These are phyloP conservation scores for Mionectes olivaceus DNA, from an alignment of 2,797 vertebrate species.

Conservation along the genomic window DNA sequence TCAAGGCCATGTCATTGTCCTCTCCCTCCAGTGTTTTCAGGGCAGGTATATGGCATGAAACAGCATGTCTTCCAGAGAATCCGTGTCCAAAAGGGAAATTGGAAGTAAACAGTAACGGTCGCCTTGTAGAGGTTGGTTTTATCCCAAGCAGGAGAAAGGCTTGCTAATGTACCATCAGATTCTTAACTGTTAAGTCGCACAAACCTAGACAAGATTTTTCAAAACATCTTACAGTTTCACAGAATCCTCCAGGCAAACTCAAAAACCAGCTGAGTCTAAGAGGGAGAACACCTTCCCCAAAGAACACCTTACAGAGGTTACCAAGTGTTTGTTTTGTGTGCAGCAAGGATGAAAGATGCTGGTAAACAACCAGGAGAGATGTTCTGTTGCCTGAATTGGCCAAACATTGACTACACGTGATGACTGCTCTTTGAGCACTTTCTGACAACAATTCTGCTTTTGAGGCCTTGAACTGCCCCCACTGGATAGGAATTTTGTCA, in stretches of 20 bases:
- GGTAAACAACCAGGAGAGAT: not conserved
- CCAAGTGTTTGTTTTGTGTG: not conserved
- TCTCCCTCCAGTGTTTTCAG: constrained; percentile 37
- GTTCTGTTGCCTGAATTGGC: not conserved
- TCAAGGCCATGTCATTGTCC: constrained; percentile 54
- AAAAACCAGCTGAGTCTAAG: not conserved
- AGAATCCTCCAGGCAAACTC: not conserved
- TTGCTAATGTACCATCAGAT: not conserved
- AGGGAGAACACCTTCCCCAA: not conserved
- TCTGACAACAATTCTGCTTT: not conserved
- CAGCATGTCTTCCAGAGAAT: constrained; percentile 3
- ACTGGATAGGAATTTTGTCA: not conserved
- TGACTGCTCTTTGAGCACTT: not conserved
- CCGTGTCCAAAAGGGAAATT: not conserved
- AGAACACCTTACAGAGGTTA: not conserved
- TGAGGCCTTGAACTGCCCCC: not conserved
- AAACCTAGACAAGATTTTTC: not conserved
- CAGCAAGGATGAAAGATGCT: not conserved
- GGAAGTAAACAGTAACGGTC: constrained; percentile 2
- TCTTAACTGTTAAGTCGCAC: not conserved
- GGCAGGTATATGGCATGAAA: constrained; percentile 45
- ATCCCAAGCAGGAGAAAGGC: not conserved
- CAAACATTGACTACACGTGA: not conserved
- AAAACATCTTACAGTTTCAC: not conserved
- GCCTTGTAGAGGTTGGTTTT: constrained; percentile 1